Base-by-base conservation (phyloP, 2,888 invertebrate genomes). In the Andrena marginata region DNA sequence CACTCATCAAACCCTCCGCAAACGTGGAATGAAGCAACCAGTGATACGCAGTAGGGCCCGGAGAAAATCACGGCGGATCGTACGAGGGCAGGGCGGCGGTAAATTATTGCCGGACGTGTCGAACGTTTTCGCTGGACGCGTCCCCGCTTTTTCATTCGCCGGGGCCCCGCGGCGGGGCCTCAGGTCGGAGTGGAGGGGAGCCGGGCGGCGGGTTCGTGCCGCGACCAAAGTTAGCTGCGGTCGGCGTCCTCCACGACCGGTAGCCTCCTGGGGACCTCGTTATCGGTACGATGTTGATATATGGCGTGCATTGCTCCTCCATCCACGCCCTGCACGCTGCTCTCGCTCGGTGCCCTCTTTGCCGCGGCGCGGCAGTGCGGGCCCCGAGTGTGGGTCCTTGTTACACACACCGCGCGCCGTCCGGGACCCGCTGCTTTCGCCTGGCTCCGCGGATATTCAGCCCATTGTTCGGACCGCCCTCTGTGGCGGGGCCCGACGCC, bases 241-340 rank as follows among this genome's bases (percentile, higher is more conserved):
- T 80, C 82, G 85, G 85, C 87, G 80, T 87, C 85, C 76, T 84
- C 89, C 87, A 86, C 90, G 89, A 91, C 90, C 91, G 87, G 92
- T 92, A 93, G 93, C 90, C 92, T 92, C 91, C 89, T 87, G 91
- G 91, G 89, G 92, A 92, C 92, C 93, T 93, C 93, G 93, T 93
- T 93, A 93, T 93, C 93, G 92, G 92, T 90, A 90, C 90, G 89
- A 91, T 91, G 92, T 93, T 93, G 93, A 93, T 93, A 93, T 93
- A 93, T 92, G 92, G 92, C 91, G 86, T 89, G 92, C 90, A 90
- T 89, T 91, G 89, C 92, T 91, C 88, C 90, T 89, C 89, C 90
- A 89, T 91, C 91, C 90, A 91, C 89, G 90, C 91, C 91, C 90
- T 87, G 81, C 85, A 77, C 74, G 85, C 87, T 87, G 56, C 56